These are phyloP conservation scores for Aldrovandia affinis DNA, from an alignment of 2,797 vertebrate species.

Conservation along the genomic window DNA sequence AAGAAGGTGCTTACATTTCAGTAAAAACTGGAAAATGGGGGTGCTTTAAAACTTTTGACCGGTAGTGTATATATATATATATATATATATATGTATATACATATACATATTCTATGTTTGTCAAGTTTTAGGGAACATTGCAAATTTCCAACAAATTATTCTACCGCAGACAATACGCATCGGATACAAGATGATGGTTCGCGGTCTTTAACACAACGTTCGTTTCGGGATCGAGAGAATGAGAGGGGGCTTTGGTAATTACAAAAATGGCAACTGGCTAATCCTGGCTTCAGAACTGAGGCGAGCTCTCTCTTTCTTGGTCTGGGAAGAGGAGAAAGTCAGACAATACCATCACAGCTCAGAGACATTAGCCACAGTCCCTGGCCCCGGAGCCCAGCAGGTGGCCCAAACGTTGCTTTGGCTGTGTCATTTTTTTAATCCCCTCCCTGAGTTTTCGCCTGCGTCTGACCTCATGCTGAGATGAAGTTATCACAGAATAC, in stretches of 20 bases:
- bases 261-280: slow-evolving; percentile 81
- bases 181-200: slow-evolving; percentile 5
- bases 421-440: slow-evolving; percentile 88
- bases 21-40: no score
- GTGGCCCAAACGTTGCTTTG: slow-evolving; percentile 82
- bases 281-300: slow-evolving; percentile 79
- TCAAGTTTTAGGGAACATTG: no score
- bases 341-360: slow-evolving; percentile 89
- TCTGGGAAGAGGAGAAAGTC: slow-evolving; percentile 75
- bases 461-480: slow-evolving; percentile 87
- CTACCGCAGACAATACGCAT: neutral
- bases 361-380: slow-evolving; percentile 84
- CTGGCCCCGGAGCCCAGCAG: slow-evolving; percentile 80
- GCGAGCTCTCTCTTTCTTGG: slow-evolving; percentile 74
- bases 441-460: slow-evolving; percentile 80
- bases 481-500: slow-evolving; percentile 93
- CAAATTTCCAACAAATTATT: neutral
- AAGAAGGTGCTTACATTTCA: no score
- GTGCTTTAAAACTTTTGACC: no score
- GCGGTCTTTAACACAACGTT: slow-evolving; percentile 20
- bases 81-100: no score
- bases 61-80: no score
- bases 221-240: slow-evolving; percentile 17
- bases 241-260: slow-evolving; percentile 71
- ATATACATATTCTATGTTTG: no score